Percentiles rank a stretch among this genome's conserved stretches.
Conservation (phyloP, 2,888 invertebrate species). For the Eupithecia tripunctaria region DNA sequence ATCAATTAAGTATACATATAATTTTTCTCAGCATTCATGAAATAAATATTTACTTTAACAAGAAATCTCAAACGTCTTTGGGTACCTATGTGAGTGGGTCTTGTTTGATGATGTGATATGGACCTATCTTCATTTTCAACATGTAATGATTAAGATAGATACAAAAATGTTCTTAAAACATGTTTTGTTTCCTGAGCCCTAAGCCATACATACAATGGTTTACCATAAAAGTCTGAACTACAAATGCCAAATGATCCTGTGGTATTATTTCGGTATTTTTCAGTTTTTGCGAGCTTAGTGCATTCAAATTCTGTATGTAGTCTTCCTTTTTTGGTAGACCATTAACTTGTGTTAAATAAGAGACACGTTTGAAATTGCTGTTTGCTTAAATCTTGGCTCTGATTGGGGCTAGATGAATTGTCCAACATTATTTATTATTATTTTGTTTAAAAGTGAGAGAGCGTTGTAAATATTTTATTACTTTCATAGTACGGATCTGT, state of each 20-base stretch:
- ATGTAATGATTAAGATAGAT: not conserved
- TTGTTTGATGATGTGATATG: not conserved
- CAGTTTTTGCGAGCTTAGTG: not conserved
- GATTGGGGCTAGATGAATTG: too few relatives aligned
- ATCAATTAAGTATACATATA: not conserved
- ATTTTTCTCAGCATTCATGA: not conserved
- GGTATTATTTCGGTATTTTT: not conserved
- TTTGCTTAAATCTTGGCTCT: too few relatives aligned
- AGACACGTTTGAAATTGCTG: slow-evolving; percentile 3
- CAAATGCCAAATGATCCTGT: not conserved
- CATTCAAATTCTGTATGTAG: not conserved
- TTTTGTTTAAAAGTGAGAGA: slow-evolving; percentile 63
- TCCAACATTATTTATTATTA: too few relatives aligned
- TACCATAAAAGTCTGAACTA: not conserved
- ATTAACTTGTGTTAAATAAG: not conserved
- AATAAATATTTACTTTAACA: not conserved
- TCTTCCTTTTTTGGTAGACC: not conserved
- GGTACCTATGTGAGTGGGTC: too few relatives aligned
- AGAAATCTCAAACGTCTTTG: not conserved
- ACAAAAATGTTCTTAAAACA: not conserved
- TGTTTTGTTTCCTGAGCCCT: not conserved
- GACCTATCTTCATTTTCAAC: not conserved
- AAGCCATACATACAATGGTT: not conserved
- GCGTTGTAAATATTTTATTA: slow-evolving; percentile 71
- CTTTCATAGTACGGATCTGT: slow-evolving; percentile 60